Conservation (phyloP, 2,113 vertebrate species). For the Edolisoma coerulescens region DNA sequence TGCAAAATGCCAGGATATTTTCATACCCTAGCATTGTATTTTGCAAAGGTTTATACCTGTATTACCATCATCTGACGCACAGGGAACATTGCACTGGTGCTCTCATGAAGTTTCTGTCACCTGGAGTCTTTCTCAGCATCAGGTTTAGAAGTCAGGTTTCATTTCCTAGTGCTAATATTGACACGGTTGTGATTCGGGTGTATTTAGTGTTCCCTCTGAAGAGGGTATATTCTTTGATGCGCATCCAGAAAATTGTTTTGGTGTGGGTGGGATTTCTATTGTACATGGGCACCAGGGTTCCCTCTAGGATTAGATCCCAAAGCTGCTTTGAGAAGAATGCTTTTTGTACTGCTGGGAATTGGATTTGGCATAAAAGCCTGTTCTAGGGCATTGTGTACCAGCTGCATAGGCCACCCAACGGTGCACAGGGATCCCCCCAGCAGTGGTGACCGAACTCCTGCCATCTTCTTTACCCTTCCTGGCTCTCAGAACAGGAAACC, state of each 20-base stretch:
- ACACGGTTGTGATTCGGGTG: background rate
- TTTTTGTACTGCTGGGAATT: constrained; percentile 16
- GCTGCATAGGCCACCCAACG: fast-evolving
- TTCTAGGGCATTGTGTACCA: background rate
- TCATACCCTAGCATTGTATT: background rate
- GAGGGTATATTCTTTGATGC: background rate
- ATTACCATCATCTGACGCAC: background rate
- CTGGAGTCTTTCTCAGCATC: background rate
- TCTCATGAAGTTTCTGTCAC: background rate
- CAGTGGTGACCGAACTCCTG: background rate
- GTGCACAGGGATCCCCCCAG: background rate
- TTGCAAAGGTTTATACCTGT: background rate
- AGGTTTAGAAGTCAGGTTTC: background rate
- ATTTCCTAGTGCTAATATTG: background rate
- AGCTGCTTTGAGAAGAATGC: constrained; percentile 35
- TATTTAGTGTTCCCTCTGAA: background rate
- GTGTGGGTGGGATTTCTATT: constrained; percentile 31
- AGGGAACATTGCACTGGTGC: background rate
- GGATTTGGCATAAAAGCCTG: background rate
- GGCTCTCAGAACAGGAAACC: background rate
- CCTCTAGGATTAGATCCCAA: constrained; percentile 22
- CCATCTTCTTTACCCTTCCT: background rate
- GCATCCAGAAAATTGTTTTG: constrained; percentile 32
- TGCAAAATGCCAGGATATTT: background rate
- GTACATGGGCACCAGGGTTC: background rate